Evolutionary conservation across 2,113 vertebrate species (phyloP).

Genomic region (Epinephelus lanceolatus): DNA sequence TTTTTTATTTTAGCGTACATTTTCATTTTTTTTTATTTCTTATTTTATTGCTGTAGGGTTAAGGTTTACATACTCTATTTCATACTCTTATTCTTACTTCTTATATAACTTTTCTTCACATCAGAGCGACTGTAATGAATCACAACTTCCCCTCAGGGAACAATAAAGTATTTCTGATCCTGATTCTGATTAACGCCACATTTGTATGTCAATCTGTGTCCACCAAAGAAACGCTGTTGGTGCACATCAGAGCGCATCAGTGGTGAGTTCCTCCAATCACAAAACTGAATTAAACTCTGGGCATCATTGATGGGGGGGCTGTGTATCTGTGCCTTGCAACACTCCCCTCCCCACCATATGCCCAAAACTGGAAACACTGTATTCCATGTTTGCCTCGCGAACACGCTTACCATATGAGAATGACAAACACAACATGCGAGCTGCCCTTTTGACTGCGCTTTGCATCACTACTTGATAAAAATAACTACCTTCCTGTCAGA

Average conservation of each 20-base stretch:
- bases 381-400: not conserved
- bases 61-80: too few species aligned
- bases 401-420: not conserved
- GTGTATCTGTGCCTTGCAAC: not conserved
- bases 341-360: not conserved
- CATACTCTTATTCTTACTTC: too few species aligned
- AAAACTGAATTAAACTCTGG: not conserved
- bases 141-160: too few species aligned
- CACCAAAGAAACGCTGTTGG: too few species aligned
- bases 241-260: not conserved
- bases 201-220: too few species aligned
- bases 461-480: slow-evolving; percentile 14
- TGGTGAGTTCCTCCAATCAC: not conserved
- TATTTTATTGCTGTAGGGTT: too few species aligned
- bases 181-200: too few species aligned
- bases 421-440: not conserved
- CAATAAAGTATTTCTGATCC: too few species aligned
- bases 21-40: too few species aligned
- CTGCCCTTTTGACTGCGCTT: slow-evolving; percentile 7
- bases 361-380: not conserved
- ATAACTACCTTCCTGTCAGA: slow-evolving; percentile 33
- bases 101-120: too few species aligned
- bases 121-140: too few species aligned
- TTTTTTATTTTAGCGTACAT: too few species aligned
- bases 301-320: not conserved